Conservation (phyloP, 2,797 vertebrate species). For the Hippoglossus hippoglossus region DNA sequence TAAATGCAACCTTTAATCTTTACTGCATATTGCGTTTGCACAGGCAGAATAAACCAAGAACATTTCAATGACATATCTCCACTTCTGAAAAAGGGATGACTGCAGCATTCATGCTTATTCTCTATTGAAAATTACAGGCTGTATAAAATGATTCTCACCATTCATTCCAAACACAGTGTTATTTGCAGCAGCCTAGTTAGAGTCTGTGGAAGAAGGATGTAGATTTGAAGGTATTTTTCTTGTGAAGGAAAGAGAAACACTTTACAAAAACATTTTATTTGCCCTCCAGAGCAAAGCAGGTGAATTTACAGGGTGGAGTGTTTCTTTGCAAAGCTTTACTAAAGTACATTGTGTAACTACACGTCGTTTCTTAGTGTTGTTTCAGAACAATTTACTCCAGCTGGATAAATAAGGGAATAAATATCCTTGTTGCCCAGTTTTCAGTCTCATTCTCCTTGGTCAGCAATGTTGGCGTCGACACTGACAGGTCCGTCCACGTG, state of each 20-base stretch:
- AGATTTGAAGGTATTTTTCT: no score
- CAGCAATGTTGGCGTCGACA: conserved; percentile 1
- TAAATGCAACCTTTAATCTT: no score
- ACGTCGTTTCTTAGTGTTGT: background rate
- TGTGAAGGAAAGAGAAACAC: background rate
- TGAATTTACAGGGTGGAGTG: conserved; percentile 19
- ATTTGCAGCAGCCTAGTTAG: background rate
- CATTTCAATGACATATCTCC: no score
- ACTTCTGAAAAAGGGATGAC: no score
- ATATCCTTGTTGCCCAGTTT: conserved; percentile 37
- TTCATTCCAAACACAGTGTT: no score
- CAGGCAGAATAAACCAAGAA: no score
- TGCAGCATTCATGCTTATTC: no score
- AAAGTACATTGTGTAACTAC: conserved; percentile 7
- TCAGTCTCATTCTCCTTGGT: conserved; percentile 29
- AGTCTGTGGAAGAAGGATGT: background rate
- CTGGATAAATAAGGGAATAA: conserved; percentile 61
- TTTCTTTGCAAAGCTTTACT: conserved; percentile 16
- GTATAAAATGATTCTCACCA: no score
- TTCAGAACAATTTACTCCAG: conserved; percentile 29
- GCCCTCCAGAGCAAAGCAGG: conserved; percentile 23
- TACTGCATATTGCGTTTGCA: no score
- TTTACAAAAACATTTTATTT: conserved; percentile 65
- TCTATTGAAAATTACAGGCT: no score
- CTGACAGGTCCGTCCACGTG: conserved; percentile 22